phyloP scores from a whole-genome alignment of 2,888 invertebrate genomes.

The Ecdyonurus torrentis region DNA sequence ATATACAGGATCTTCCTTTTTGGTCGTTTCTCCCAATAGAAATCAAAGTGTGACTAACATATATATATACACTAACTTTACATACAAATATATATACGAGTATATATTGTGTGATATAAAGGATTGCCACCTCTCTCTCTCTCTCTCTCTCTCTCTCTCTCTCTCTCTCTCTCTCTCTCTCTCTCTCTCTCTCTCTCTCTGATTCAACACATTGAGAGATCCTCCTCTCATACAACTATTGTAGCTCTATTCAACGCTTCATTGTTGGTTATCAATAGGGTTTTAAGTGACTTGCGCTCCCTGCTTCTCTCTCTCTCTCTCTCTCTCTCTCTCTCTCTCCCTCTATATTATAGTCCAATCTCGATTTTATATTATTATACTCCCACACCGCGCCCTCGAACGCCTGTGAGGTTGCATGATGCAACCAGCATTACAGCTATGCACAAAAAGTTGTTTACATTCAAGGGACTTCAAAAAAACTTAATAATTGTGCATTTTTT shows the following conservation, averaged over 20 bases:
- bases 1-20: background rate
- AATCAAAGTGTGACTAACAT: background rate
- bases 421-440: background rate
- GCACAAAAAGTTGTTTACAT: background rate
- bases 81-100: background rate
- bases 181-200: conserved; percentile 3
- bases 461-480: background rate
- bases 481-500: background rate
- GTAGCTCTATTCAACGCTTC: background rate
- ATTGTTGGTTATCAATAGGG: background rate
- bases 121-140: background rate
- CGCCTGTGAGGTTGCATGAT: background rate
- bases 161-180: background rate
- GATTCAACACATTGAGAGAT: background rate
- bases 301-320: background rate
- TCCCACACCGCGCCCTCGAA: background rate
- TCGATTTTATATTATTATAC: too few relatives aligned
- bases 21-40: background rate
- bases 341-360: too few relatives aligned
- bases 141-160: background rate
- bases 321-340: conserved; percentile 5
- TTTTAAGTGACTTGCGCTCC: background rate
- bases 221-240: background rate
- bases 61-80: background rate
- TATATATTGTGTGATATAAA: background rate